phyloP scores from a whole-genome alignment of 2,888 invertebrate genomes.

The Buathra laborator region DNA sequence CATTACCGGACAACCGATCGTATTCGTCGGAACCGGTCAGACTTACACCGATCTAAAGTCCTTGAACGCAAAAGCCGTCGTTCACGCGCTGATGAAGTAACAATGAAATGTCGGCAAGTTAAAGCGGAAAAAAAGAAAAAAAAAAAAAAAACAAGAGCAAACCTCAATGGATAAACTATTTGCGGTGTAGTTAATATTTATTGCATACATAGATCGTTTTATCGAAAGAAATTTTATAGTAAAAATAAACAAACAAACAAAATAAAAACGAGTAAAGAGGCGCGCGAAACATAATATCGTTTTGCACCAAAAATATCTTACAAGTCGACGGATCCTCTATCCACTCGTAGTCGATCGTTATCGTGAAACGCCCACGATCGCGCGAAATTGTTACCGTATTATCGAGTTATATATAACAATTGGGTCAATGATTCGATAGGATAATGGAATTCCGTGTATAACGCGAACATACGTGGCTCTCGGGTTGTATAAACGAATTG shows the following conservation, averaged over 20 bases:
- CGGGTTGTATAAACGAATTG: background rate
- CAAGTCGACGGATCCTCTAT: background rate
- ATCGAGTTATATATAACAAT: background rate
- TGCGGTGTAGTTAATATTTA: conserved; percentile 63
- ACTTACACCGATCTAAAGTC: conserved; percentile 99
- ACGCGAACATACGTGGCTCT: background rate
- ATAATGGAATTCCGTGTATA: background rate
- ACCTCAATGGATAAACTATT: conserved; percentile 41
- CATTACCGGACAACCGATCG: conserved; percentile 99
- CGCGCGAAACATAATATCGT: background rate
- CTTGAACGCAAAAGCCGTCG: conserved; percentile 98
- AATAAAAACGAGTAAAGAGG: conserved; percentile 34
- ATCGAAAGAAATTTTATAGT: conserved; percentile 62
- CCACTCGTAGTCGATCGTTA: background rate
- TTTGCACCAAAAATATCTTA: background rate
- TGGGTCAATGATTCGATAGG: background rate
- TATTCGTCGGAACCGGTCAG: conserved; percentile 99
- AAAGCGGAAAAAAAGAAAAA: conserved; percentile 18
- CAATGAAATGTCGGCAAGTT: conserved; percentile 73
- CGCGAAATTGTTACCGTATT: background rate
- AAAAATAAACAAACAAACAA: conserved; percentile 20
- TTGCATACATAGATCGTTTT: conserved; percentile 66
- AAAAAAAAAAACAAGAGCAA: conserved; percentile 34
- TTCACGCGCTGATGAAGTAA: conserved; percentile 97
- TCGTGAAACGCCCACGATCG: background rate